Evolutionary conservation across 2,113 vertebrate species (phyloP).

Genomic region (Sphyrna mokarran): DNA sequence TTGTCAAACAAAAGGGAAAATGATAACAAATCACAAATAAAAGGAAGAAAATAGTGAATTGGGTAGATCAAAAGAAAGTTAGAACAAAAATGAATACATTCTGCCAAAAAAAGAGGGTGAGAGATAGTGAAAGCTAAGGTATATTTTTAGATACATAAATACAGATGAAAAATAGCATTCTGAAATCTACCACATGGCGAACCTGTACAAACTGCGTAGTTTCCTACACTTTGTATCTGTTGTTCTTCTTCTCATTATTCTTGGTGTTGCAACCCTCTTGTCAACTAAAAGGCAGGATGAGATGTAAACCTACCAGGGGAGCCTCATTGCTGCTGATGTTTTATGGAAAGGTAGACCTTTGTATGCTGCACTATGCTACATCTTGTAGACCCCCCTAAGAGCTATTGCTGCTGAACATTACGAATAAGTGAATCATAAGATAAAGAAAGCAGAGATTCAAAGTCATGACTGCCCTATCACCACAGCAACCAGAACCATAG

Average conservation of each 20-base stretch:
- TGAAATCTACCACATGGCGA: neutral
- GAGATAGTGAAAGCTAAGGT: neutral
- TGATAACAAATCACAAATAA: neutral
- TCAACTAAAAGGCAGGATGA: neutral
- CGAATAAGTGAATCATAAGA: constrained; percentile 4
- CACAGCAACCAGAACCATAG: neutral
- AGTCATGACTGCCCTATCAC: neutral
- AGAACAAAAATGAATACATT: neutral
- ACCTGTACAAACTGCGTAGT: neutral
- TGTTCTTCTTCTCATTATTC: neutral
- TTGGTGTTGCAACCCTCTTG: neutral
- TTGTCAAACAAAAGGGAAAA: neutral
- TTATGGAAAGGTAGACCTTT: neutral
- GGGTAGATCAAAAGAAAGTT: neutral
- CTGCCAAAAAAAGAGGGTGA: neutral
- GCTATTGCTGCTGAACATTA: neutral
- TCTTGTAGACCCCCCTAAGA: neutral
- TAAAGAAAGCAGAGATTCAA: neutral
- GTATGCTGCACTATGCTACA: neutral
- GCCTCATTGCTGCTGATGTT: neutral
- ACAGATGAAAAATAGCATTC: neutral
- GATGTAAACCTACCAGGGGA: neutral
- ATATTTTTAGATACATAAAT: neutral
- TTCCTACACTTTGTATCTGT: neutral
- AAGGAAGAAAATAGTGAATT: neutral